Evolutionary conservation across 2,888 invertebrate genomes (phyloP).

Genomic region (Meganola albula): DNA sequence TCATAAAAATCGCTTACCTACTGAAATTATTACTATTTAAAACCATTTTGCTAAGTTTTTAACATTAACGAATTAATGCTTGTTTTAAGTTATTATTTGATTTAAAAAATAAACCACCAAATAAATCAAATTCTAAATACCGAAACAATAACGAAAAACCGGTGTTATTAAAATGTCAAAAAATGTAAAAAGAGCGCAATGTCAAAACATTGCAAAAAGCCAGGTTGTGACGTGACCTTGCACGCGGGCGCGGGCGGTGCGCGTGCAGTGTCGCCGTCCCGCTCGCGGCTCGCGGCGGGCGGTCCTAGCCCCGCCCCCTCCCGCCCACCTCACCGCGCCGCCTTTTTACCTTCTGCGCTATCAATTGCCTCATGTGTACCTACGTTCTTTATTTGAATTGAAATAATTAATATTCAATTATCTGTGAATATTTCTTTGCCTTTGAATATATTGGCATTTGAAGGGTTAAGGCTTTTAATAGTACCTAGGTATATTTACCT

Average conservation of each 20-base stretch:
- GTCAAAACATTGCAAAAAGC: slow-evolving; percentile 48
- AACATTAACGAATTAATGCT: too few species aligned
- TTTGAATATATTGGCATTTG: too few species aligned
- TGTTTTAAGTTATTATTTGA: too few species aligned
- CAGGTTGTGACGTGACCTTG: slow-evolving; percentile 50
- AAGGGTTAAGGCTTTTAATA: too few species aligned
- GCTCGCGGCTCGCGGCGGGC: slow-evolving; percentile 59
- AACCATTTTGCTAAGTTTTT: too few species aligned
- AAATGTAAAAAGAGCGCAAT: slow-evolving; percentile 20
- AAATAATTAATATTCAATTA: slow-evolving; percentile 17
- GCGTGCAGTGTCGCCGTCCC: slow-evolving; percentile 41
- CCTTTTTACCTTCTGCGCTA: slow-evolving; percentile 57
- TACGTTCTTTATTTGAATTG: slow-evolving; percentile 22
- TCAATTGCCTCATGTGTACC: slow-evolving; percentile 48
- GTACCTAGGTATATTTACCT: too few species aligned
- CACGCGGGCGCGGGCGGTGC: slow-evolving; percentile 38
- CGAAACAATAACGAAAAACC: background rate
- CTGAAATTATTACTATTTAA: too few species aligned
- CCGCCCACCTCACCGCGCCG: slow-evolving; percentile 62
- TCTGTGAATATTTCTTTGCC: too few species aligned
- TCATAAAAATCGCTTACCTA: too few species aligned
- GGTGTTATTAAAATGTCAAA: slow-evolving; percentile 9
- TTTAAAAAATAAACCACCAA: background rate
- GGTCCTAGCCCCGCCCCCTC: slow-evolving; percentile 56
- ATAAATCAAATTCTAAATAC: background rate